These are phyloP conservation scores for Chaenogobius annularis DNA, from an alignment of 2,113 vertebrate species.

Conservation along the genomic window DNA sequence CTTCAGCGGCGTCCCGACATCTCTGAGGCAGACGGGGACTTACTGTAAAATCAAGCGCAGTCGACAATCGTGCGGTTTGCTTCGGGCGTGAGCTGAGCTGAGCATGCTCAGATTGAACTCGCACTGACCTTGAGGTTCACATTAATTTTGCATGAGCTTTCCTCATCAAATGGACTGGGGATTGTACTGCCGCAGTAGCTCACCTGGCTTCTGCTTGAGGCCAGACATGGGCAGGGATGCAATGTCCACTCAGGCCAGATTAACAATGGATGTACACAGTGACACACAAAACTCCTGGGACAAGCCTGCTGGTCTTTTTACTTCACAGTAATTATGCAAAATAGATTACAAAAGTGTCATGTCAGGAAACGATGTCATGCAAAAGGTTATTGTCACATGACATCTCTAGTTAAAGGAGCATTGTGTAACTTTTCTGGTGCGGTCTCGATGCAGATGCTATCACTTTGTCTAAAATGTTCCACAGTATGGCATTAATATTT, in stretches of 20 bases:
- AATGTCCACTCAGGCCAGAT: constrained; percentile 13
- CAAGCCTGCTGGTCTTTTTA: not conserved
- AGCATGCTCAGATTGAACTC: constrained; percentile 70
- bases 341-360: not conserved
- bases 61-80: constrained; percentile 18
- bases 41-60: constrained; percentile 29
- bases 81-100: constrained; percentile 47
- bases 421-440: no score
- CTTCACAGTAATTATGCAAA: not conserved
- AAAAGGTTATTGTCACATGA: no score
- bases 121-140: constrained; percentile 68
- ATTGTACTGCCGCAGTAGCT: constrained; percentile 53
- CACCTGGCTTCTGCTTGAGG: constrained; percentile 55
- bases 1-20: not conserved
- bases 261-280: not conserved
- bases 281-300: not conserved
- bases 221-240: constrained; percentile 49
- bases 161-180: constrained; percentile 64
- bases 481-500: no score
- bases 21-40: constrained; percentile 22
- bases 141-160: constrained; percentile 76
- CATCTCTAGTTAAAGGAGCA: no score
- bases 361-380: not conserved
- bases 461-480: no score
- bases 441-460: no score